Evolutionary conservation across 2,113 vertebrate species (phyloP), one percentile per base, ranked within the genome.

Genomic region (Sialia sialis): DNA sequence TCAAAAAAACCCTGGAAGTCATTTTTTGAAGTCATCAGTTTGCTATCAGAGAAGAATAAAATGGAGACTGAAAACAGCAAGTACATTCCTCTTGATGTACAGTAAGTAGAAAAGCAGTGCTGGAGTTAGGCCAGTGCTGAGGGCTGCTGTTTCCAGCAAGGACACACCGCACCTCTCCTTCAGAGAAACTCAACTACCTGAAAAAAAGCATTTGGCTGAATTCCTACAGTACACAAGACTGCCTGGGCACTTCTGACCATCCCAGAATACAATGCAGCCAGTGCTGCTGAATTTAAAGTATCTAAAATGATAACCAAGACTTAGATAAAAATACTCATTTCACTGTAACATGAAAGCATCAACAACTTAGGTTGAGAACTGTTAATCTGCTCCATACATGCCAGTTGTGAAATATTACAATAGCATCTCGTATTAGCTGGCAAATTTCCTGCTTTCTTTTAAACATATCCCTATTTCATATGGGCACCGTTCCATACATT

Each of bases 381-480:
- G 84, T 92, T 89, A 75, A 84, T 74, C 27, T 75, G 73, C 85
- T 94, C 89, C 34, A 29, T 62, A 82, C 64, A 94, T 78, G 32
- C 46, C 81, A 52, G 34, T 68, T 73, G 66, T 27, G 52, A 95
- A 93, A 48, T 68, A 92, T 52, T 80, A 87, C 20, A 87, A 91
- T 29, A 89, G 62, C 2, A 7, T 82, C 58, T 5, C 20, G 20
- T 27, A 83, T 27, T 59, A 89, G 62, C 3, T 90, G 88, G 81
- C 62, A 46, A 32, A 68, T 46, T 68, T 90, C 87, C 95, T 88
- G 72, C 69, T 82, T 83, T 51, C 70, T 83, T 68, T 84, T 92
- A 94, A 86, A 84, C 36, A 94, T 63, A 72, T 91, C 59, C 44
- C 74, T 81, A 32, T 56, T 94, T 95, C 22, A 86, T 54, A 80